Evolutionary conservation across 2,113 vertebrate species (phyloP).

Genomic region (Ciconia maguari): DNA sequence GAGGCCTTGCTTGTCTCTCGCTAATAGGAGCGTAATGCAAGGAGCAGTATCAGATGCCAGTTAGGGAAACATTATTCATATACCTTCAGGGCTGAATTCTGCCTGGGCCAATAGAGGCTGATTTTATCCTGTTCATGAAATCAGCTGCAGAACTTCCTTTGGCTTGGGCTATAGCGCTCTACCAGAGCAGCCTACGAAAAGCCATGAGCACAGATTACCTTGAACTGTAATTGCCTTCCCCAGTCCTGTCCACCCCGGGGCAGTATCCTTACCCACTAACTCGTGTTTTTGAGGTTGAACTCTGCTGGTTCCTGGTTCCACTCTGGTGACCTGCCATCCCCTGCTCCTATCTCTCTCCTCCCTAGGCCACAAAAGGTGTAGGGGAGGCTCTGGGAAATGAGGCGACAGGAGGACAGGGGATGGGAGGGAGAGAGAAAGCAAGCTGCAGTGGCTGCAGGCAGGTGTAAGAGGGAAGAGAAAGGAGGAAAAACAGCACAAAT

Average conservation of each 20-base stretch:
- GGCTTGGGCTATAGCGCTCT: not conserved
- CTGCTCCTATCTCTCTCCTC: not conserved
- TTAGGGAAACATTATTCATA: not conserved
- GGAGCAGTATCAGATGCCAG: not conserved
- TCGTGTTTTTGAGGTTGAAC: not conserved
- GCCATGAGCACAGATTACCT: not conserved
- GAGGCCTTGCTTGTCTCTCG: rapidly evolving
- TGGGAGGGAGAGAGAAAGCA: not conserved
- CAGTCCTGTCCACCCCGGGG: not conserved
- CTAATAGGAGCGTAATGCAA: not conserved
- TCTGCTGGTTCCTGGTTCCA: not conserved
- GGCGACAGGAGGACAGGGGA: not conserved
- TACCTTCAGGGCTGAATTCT: not conserved
- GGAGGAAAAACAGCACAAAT: not conserved
- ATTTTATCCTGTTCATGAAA: not conserved
- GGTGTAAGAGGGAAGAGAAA: not conserved
- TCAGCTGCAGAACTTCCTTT: not conserved
- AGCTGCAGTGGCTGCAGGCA: not conserved
- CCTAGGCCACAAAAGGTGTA: not conserved
- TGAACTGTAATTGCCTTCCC: not conserved
- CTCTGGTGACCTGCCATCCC: not conserved
- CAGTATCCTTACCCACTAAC: not conserved
- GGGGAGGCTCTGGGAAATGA: not conserved
- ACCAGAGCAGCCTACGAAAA: not conserved
- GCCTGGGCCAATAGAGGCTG: not conserved